Base-by-base conservation (phyloP, 1,140 invertebrate species). In the Parasteatoda tepidariorum region DNA sequence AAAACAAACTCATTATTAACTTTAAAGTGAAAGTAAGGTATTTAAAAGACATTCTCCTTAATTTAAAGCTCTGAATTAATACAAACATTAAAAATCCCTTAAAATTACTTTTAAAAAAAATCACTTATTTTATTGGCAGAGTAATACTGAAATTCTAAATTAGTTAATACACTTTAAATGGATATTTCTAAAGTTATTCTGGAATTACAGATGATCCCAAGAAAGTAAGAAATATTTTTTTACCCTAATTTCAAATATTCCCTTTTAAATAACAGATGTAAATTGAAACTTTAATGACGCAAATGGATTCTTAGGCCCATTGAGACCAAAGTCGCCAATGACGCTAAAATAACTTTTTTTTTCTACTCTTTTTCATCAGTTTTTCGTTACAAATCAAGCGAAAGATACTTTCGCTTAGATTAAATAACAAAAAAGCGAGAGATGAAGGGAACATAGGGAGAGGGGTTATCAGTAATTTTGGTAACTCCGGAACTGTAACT, bases 81-180 rank as follows among this genome's bases (percentile, higher is more conserved):
- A n/a, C n/a, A n/a, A n/a, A n/a, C n/a, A n/a, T n/a, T n/a, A n/a
- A n/a, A n/a, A n/a, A n/a, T n/a, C n/a, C n/a, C n/a, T n/a, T n/a
- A n/a, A n/a, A n/a, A n/a, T n/a, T n/a, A n/a, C n/a, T n/a, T n/a
- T n/a, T n/a, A n/a, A n/a, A n/a, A n/a, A n/a, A n/a, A n/a, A n/a
- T n/a, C n/a, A n/a, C n/a, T n/a, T n/a, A n/a, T n/a, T n/a, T n/a
- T n/a, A n/a, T n/a, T n/a, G n/a, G n/a, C n/a, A n/a, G n/a, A n/a
- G n/a, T n/a, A n/a, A n/a, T n/a, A n/a, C n/a, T n/a, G n/a, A n/a
- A 28, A 26, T 28, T 22, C n/a, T 28, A 48, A 68, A 70, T 18
- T n/a, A 48, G 67, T 70, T 70, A 70, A 70, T 70, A 48, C 54
- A 54, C 33, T n/a, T 31, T 70, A 70, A 70, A 41, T 70, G 67